Evolutionary conservation across 2,888 invertebrate species (phyloP).

Genomic region (Apeira syringaria): DNA sequence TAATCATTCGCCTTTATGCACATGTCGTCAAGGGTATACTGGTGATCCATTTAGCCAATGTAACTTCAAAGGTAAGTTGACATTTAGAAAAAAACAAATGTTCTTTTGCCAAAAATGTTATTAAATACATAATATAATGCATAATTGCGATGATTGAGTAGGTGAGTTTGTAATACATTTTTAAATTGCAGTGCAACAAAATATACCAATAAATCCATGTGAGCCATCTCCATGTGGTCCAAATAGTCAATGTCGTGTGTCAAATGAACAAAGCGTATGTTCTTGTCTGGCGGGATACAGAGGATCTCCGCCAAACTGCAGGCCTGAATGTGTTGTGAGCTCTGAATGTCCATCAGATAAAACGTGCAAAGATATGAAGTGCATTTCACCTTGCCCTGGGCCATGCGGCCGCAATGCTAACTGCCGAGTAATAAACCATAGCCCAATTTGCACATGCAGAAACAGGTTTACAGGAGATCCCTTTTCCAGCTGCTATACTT

Average conservation of each 20-base stretch:
- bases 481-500: constrained; percentile 85
- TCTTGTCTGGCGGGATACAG: constrained; percentile 87
- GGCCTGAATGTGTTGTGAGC: constrained; percentile 89
- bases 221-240: constrained; percentile 86
- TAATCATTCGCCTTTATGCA: constrained; percentile 87
- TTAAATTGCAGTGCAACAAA: constrained; percentile 47
- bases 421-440: constrained; percentile 89
- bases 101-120: too few species aligned
- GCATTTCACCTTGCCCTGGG: constrained; percentile 88
- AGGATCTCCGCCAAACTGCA: constrained; percentile 87
- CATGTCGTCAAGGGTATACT: constrained; percentile 85
- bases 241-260: constrained; percentile 84
- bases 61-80: constrained; percentile 62
- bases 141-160: too few species aligned
- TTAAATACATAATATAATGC: too few species aligned
- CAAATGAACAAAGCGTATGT: constrained; percentile 86
- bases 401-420: constrained; percentile 88
- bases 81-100: too few species aligned
- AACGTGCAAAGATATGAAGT: constrained; percentile 88
- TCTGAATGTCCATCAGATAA: constrained; percentile 86
- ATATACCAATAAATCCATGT: constrained; percentile 74
- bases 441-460: constrained; percentile 87
- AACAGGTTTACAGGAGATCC: constrained; percentile 85
- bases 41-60: constrained; percentile 90
- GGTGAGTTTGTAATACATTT: background rate